Base-by-base conservation (phyloP, 2,888 invertebrate species). In the Matsumyia berberina region DNA sequence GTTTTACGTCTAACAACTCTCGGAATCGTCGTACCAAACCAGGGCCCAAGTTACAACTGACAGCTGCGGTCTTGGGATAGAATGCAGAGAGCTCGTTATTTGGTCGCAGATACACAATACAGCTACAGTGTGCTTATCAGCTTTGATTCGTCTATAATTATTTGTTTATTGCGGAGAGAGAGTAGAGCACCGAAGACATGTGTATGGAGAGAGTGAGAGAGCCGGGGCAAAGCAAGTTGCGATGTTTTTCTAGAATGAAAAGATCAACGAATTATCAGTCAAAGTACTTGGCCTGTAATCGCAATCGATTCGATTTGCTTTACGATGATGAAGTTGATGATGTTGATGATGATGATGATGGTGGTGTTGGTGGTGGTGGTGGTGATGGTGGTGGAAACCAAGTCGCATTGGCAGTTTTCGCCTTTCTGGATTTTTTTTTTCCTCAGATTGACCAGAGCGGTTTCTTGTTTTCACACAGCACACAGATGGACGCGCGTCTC, bases 251-350 rank as follows among this genome's bases (percentile, higher is more conserved):
- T n/a, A 42, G 33, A 66, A 77, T 39, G 66, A 39, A 83, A 77
- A 83, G 73, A 83, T 83, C 83, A 83, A 78, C 78, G 67, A 67
- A 77, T 82, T 82, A 83, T 83, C 82, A 78, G 78, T 17, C 39
- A 17, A 17, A 49, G 72, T 72, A 72, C 64, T 66, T 79, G 72
- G 70, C 79, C 79, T 58, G 62, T 58, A 78, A 69, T 83, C 46
- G 49, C 69, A 83, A 83, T 79, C 79, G 79, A 74, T 83, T 77
- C 79, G 79, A 74, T 83, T 77, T 80, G 67, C 35, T 44, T 60
- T 42, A 24, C 15, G 51, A 24, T 24, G 24, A 24, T 24, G 24
- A 24, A 39, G 58, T 1, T 24, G 29, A 60, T 12, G 35, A 15
- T 46, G 5, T 2, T 31, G 15, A 11, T 35, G 57, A 9, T 49